phyloP scores from a whole-genome alignment of 2,888 invertebrate genomes.

The Chymomyza amoena region DNA sequence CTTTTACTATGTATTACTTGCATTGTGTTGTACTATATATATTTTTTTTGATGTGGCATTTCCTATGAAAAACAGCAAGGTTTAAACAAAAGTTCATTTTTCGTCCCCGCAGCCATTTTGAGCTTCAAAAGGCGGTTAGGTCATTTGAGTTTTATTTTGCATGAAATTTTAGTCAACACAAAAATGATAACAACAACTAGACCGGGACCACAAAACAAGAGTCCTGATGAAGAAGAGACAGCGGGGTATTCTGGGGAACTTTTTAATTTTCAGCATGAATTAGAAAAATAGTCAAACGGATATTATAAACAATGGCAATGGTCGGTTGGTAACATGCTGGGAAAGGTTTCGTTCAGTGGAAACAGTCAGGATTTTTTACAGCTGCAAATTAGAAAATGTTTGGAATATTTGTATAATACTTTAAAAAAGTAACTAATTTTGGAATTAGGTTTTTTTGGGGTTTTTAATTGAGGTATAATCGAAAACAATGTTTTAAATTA shows the following conservation, averaged over 20 bases:
- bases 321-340: not conserved
- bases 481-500: no score
- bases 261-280: conserved; percentile 6
- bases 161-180: conserved; percentile 5
- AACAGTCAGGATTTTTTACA: no score
- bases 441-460: no score
- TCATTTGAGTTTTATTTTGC: not conserved
- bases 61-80: conserved; percentile 55
- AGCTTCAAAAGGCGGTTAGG: conserved; percentile 5
- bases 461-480: no score
- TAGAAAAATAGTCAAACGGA: not conserved
- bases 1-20: not conserved
- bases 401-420: no score
- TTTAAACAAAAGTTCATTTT: conserved; percentile 9
- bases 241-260: not conserved
- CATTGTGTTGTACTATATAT: not conserved
- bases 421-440: no score
- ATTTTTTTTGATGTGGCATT: conserved; percentile 60
- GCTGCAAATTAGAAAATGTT: no score
- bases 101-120: conserved; percentile 27
- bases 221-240: not conserved
- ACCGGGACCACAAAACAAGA: not conserved
- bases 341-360: not conserved
- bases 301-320: not conserved
- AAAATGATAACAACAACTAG: not conserved